These are phyloP conservation scores for Meiosimyza decipiens DNA, from an alignment of 2,888 invertebrate species.

Conservation along the genomic window DNA sequence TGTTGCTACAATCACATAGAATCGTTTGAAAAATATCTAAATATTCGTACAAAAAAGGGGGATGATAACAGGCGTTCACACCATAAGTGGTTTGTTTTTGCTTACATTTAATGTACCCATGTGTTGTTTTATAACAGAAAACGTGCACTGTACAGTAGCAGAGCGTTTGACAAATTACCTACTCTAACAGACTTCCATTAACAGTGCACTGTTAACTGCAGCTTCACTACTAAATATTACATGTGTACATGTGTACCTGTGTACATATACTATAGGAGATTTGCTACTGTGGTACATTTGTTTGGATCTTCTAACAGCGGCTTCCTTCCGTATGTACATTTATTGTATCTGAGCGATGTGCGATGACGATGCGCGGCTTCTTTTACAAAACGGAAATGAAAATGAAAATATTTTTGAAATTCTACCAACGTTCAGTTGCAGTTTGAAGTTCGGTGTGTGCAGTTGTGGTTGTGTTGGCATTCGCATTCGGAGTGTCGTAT, in stretches of 20 bases:
- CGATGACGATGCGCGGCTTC: slow-evolving; percentile 1
- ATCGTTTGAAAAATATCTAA: background rate
- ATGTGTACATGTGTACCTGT: background rate
- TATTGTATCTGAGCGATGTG: slow-evolving; percentile 24
- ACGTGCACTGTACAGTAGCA: no score
- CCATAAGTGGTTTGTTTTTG: slow-evolving; percentile 3
- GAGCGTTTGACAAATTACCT: background rate
- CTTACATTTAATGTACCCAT: slow-evolving; percentile 2
- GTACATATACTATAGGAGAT: no score
- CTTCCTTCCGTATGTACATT: slow-evolving; percentile 6
- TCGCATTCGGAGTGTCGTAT: background rate
- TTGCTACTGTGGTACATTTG: background rate
- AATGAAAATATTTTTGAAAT: slow-evolving; percentile 7
- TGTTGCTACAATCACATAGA: slow-evolving; percentile 5
- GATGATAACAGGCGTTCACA: background rate
- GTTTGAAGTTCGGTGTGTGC: slow-evolving; percentile 30
- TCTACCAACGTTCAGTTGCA: slow-evolving; percentile 36
- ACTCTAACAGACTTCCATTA: background rate
- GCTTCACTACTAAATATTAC: background rate
- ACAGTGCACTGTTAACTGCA: background rate
- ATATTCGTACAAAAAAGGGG: background rate
- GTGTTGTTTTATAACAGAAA: background rate
- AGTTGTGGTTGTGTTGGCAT: slow-evolving; percentile 13
- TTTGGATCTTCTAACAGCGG: slow-evolving; percentile 12
- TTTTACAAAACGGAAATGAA: slow-evolving; percentile 29